A percentile compares a stretch with the other conserved stretches of the same genome.
Evolutionary conservation across 2,113 vertebrate species (phyloP).

Genomic region (Xenopus borealis): DNA sequence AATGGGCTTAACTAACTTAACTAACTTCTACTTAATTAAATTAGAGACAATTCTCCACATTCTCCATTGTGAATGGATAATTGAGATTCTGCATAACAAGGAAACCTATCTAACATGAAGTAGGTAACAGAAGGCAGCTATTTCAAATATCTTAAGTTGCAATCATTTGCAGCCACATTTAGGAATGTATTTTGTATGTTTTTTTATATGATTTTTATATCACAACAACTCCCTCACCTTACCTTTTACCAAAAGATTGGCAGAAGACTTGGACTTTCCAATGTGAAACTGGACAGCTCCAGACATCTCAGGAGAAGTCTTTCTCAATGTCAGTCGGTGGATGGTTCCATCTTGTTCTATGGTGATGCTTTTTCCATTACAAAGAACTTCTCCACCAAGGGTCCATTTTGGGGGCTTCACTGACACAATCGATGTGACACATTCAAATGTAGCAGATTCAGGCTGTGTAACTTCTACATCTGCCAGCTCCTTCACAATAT

Average conservation of each 20-base stretch:
- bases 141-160: no score
- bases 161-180: no score
- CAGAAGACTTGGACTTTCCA: constrained; percentile 89
- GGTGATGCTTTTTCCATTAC: constrained; percentile 69
- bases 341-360: constrained; percentile 85
- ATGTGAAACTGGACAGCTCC: constrained; percentile 87
- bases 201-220: no score
- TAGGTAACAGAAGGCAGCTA: no score
- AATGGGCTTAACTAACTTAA: no score
- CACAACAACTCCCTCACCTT: constrained; percentile 1
- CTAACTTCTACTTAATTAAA: no score
- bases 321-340: constrained; percentile 82
- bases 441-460: constrained; percentile 82
- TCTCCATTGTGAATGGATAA: no score
- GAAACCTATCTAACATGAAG: no score
- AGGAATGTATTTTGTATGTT: no score
- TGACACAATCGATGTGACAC: constrained; percentile 83
- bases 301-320: constrained; percentile 83
- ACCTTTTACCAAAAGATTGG: constrained; percentile 90
- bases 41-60: no score
- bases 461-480: constrained; percentile 88
- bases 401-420: constrained; percentile 88
- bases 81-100: no score
- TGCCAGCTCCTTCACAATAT: constrained; percentile 78
- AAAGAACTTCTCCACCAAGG: constrained; percentile 72